phyloP scores from a whole-genome alignment of 2,113 vertebrate genomes.

The Channa argus region DNA sequence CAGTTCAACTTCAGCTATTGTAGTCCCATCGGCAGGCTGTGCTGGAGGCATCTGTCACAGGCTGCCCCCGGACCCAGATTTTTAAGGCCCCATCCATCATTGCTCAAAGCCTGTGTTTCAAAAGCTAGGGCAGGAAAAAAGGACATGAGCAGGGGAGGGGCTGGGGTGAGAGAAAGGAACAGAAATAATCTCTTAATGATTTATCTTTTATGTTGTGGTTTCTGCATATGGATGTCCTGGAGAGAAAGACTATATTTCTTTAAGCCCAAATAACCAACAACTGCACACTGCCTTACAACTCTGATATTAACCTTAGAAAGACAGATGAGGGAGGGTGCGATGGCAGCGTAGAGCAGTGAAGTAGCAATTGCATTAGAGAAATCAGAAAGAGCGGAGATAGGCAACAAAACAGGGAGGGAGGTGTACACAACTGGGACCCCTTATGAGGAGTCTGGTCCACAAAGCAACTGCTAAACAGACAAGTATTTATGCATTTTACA shows the following conservation, averaged over 20 bases:
- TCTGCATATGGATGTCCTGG: slow-evolving; percentile 55
- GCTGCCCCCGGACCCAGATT: slow-evolving; percentile 20
- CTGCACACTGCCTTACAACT: slow-evolving; percentile 8
- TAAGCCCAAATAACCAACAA: slow-evolving; percentile 37
- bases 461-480: background rate
- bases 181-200: slow-evolving; percentile 44
- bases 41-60: slow-evolving; percentile 60
- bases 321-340: background rate
- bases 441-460: background rate
- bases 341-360: background rate
- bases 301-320: slow-evolving; percentile 40
- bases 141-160: slow-evolving; percentile 16
- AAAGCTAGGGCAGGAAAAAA: slow-evolving; percentile 32
- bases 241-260: slow-evolving; percentile 55
- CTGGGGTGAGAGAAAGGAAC: background rate
- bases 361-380: background rate
- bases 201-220: slow-evolving; percentile 33
- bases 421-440: slow-evolving; percentile 1
- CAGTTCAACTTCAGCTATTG: slow-evolving; percentile 59
- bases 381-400: background rate
- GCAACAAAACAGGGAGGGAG: background rate
- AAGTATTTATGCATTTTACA: background rate
- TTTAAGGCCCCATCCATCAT: slow-evolving; percentile 67
- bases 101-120: slow-evolving; percentile 31
- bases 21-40: slow-evolving; percentile 56